Evolutionary conservation across 2,113 vertebrate species (phyloP), one percentile per base, ranked within the genome.

Genomic region (Gymnorhina tibicen): DNA sequence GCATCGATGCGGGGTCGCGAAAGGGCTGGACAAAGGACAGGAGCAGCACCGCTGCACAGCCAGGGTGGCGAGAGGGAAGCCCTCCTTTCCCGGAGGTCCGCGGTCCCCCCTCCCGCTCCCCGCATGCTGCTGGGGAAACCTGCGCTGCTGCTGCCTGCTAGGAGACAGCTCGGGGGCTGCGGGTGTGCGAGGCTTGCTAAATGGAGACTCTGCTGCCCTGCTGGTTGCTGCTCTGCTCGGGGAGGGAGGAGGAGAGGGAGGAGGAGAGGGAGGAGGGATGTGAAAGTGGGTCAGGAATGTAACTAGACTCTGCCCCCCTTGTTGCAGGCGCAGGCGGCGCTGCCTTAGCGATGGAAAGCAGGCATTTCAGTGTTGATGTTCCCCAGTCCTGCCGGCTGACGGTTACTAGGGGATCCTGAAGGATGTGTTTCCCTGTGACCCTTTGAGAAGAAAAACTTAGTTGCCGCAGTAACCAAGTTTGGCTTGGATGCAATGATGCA

Each of bases 211-310:
- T 24, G 82, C 94, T 91, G 95, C 94, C 95, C 93, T 75, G 91
- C 89, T 77, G 91, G 80, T 67, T 77, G 94, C 92, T 76, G 35
- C 92, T 95, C 63, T 16, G 85, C 88, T 93, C 67, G 13, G 79
- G 41, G 55, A 94, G 81, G 89, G 94, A 90, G 93, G 95, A 89
- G 96, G 91, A 91, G 95, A 89, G 62, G 95, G 85, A 85, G 72
- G 91, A 92, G 97, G 94, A 96, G 97, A 96, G 97, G 95, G 96
- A 97, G 97, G 96, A 97, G 97, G 93, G 96, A 97, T 96, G 97
- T 87, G 98, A 97, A 98, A 98, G 98, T 98, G 98, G 98, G 98
- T 98, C 98, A 98, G 98, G 98, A 98, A 98, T 98, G 98, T 98
- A 98, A 98, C 97, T 95, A 98, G 97, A 98, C 96, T 97, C 98